Conservation (phyloP, 2,797 vertebrate species). For the Cygnus olor region DNA sequence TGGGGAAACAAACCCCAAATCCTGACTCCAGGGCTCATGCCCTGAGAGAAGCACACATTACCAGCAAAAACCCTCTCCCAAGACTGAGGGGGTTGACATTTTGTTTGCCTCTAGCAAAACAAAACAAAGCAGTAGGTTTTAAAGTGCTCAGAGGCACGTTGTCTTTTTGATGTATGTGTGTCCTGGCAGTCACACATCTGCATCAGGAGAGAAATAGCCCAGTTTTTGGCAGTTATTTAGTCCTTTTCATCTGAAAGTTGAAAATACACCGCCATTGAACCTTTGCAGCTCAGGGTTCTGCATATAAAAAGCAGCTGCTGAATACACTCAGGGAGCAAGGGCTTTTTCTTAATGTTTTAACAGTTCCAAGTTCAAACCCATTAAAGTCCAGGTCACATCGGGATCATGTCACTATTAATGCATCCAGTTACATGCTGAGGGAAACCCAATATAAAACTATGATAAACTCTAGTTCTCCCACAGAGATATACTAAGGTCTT, state of each 20-base stretch:
- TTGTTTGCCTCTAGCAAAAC: constrained; percentile 39
- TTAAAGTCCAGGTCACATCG: constrained; percentile 62
- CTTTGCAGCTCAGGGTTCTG: constrained; percentile 10
- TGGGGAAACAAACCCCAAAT: constrained; percentile 8
- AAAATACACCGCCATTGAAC: constrained; percentile 28
- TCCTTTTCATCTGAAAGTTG: constrained; percentile 54
- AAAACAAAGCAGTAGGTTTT: constrained; percentile 59
- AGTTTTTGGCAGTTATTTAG: constrained; percentile 53
- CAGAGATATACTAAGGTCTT: constrained; percentile 3
- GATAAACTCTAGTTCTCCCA: constrained; percentile 48
- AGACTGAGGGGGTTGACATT: neutral
- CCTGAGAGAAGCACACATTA: neutral
- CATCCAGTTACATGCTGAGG: constrained; percentile 61
- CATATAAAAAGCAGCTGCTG: constrained; percentile 62
- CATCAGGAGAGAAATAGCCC: constrained; percentile 35
- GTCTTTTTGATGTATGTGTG: constrained; percentile 52
- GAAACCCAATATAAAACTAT: constrained; percentile 63
- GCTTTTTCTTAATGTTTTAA: constrained; percentile 65
- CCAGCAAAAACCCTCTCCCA: neutral
- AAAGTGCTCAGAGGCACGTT: constrained; percentile 6
- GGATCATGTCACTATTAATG: constrained; percentile 71
- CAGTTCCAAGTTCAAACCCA: constrained; percentile 72
- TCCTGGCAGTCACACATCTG: constrained; percentile 60
- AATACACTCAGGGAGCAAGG: neutral
- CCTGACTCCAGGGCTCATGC: neutral